These are phyloP conservation scores for Hyperoplus immaculatus DNA, from an alignment of 2,797 vertebrate genomes.

Conservation along the genomic window DNA sequence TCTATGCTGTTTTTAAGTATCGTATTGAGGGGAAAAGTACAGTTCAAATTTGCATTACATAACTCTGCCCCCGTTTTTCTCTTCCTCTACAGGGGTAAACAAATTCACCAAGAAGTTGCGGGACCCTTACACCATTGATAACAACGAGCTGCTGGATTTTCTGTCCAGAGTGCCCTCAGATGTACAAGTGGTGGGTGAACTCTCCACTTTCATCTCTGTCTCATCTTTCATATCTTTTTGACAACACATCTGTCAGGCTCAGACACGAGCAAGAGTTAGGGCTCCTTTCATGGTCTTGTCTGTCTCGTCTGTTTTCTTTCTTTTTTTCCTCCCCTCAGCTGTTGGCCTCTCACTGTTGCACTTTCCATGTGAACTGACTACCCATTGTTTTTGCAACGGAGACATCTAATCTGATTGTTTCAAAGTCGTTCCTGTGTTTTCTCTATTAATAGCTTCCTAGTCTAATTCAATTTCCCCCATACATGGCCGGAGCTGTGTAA, in stretches of 20 bases:
- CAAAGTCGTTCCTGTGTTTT: conserved; percentile 66
- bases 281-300: conserved; percentile 29
- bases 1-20: conserved; percentile 2
- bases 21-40: not conserved
- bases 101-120: conserved; percentile 99
- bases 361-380: conserved; percentile 34
- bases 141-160: conserved; percentile 98
- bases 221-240: conserved; percentile 41
- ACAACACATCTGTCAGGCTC: conserved; percentile 29
- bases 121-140: conserved; percentile 96
- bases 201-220: conserved; percentile 42
- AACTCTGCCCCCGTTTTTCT: conserved; percentile 18
- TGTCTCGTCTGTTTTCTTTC: conserved; percentile 19
- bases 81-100: conserved; percentile 90
- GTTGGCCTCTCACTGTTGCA: conserved; percentile 36
- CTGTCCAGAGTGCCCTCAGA: conserved; percentile 98
- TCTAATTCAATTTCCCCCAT: conserved; percentile 75
- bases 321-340: conserved; percentile 7
- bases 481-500: conserved; percentile 68
- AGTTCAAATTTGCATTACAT: not conserved
- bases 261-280: conserved; percentile 23
- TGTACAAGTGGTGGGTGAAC: conserved; percentile 94
- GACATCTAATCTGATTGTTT: conserved; percentile 65
- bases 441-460: conserved; percentile 65
- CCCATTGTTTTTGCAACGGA: conserved; percentile 50